Percentiles rank a stretch among this genome's conserved stretches.
Evolutionary conservation across 2,888 invertebrate species (phyloP).

Genomic region (Drosophila algonquin): DNA sequence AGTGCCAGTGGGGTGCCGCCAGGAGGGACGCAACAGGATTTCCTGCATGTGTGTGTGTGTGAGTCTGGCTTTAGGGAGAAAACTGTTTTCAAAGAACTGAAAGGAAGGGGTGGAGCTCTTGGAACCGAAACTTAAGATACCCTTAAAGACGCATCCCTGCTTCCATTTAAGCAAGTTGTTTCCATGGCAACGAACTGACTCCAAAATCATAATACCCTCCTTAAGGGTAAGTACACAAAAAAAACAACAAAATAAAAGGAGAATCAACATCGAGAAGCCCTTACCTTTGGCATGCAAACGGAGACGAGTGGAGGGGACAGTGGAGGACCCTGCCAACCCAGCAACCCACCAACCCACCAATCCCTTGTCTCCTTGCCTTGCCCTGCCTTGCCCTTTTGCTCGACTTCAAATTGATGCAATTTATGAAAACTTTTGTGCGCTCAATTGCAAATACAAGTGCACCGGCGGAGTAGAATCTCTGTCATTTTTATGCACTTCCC

Average conservation of each 20-base stretch:
- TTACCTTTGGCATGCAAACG: conserved; percentile 62
- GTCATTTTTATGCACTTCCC: conserved; percentile 72
- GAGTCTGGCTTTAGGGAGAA: conserved; percentile 4
- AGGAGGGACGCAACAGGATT: conserved; percentile 65
- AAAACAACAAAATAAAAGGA: background rate
- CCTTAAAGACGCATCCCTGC: background rate
- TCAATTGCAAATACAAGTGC: conserved; percentile 70
- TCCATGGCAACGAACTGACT: too few relatives aligned
- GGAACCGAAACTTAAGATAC: background rate
- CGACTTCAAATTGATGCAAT: conserved; percentile 74
- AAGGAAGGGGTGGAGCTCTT: background rate
- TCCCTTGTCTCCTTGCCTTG: background rate
- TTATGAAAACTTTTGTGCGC: conserved; percentile 78
- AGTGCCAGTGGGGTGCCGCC: conserved; percentile 36
- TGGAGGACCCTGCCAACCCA: background rate
- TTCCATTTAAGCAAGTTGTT: background rate
- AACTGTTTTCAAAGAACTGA: conserved; percentile 15
- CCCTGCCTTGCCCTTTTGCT: conserved; percentile 1
- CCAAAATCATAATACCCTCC: background rate
- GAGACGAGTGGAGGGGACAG: conserved; percentile 18
- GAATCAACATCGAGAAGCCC: conserved; percentile 58
- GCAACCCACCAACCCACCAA: background rate
- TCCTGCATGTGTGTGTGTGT: conserved; percentile 43
- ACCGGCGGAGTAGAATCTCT: conserved; percentile 57
- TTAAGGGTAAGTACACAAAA: conserved; percentile 11